These are phyloP conservation scores for Carabus problematicus DNA, from an alignment of 2,888 invertebrate species.

Conservation along the genomic window DNA sequence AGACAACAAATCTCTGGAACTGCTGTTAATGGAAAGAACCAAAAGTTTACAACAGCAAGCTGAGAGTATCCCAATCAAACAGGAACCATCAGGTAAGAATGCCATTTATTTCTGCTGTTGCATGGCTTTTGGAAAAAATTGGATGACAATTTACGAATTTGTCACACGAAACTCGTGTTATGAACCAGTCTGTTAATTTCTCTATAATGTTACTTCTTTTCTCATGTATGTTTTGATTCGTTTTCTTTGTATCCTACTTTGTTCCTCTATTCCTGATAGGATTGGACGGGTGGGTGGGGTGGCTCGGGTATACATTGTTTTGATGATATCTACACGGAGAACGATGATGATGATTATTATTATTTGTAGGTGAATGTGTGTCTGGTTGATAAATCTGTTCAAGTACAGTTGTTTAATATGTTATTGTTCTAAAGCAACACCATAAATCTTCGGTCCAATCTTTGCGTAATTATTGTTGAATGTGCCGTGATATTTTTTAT, in stretches of 20 bases:
- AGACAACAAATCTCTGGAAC: conserved; percentile 71
- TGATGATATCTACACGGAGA: background rate
- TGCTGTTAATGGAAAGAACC: conserved; percentile 78
- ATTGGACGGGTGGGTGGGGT: no score
- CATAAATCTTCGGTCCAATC: conserved; percentile 19
- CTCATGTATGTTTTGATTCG: conserved; percentile 18
- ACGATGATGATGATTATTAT: background rate
- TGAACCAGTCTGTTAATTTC: background rate
- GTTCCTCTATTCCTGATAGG: no score
- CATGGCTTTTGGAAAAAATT: conserved; percentile 36
- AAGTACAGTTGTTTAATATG: conserved; percentile 12
- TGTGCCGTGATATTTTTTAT: conserved; percentile 38
- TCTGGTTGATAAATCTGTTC: conserved; percentile 5
- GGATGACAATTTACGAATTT: background rate
- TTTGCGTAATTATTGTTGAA: conserved; percentile 35
- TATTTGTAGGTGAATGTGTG: background rate
- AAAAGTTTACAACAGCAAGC: conserved; percentile 69
- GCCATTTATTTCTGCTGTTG: conserved; percentile 25
- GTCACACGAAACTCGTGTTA: conserved; percentile 39
- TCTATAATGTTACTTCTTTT: conserved; percentile 16
- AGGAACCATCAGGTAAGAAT: conserved; percentile 58
- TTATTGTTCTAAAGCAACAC: conserved; percentile 19
- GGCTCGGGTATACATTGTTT: background rate
- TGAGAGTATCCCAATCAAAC: conserved; percentile 64
- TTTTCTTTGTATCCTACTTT: background rate